These are phyloP conservation scores for Hypercompe scribonia DNA, from an alignment of 2,888 invertebrate genomes.

Conservation along the genomic window DNA sequence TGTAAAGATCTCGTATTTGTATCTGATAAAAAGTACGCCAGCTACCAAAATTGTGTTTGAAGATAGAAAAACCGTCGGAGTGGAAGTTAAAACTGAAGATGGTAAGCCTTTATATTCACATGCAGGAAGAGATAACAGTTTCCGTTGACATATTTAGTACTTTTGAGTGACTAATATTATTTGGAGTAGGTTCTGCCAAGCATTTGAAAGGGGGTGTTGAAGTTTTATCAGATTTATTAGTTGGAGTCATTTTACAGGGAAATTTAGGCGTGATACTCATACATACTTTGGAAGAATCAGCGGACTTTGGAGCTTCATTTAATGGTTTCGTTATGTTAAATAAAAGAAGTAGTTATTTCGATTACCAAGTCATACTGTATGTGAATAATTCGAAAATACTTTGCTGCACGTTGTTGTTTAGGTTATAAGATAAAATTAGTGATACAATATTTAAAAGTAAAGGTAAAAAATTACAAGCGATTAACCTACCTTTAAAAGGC, in stretches of 20 bases:
- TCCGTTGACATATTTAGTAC: slow-evolving; percentile 60
- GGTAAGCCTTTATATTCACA: slow-evolving; percentile 40
- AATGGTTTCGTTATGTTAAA: slow-evolving; percentile 54
- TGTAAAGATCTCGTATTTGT: slow-evolving; percentile 50
- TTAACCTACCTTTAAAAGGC: slow-evolving; percentile 48
- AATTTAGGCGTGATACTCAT: slow-evolving; percentile 45
- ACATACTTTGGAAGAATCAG: slow-evolving; percentile 56
- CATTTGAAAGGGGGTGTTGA: slow-evolving; percentile 56
- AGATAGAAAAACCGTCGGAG: slow-evolving; percentile 37
- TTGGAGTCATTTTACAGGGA: slow-evolving; percentile 63
- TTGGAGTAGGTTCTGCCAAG: slow-evolving; percentile 61
- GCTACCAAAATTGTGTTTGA: slow-evolving; percentile 56
- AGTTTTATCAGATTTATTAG: slow-evolving; percentile 58
- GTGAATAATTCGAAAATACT: slow-evolving; percentile 39
- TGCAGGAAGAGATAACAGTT: slow-evolving; percentile 59
- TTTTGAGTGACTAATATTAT: slow-evolving; percentile 61
- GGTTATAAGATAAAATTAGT: slow-evolving; percentile 68
- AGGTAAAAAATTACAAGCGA: slow-evolving; percentile 37
- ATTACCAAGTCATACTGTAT: slow-evolving; percentile 50
- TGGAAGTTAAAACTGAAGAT: not conserved
- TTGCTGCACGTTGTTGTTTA: slow-evolving; percentile 79
- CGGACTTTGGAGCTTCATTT: slow-evolving; percentile 61
- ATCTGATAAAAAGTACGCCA: slow-evolving; percentile 54
- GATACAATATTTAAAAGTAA: slow-evolving; percentile 39
- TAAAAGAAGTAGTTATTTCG: slow-evolving; percentile 44